Evolutionary conservation across 2,888 invertebrate genomes (phyloP), one percentile per base, ranked within the genome.

Genomic region (Himalopsyche japonica): DNA sequence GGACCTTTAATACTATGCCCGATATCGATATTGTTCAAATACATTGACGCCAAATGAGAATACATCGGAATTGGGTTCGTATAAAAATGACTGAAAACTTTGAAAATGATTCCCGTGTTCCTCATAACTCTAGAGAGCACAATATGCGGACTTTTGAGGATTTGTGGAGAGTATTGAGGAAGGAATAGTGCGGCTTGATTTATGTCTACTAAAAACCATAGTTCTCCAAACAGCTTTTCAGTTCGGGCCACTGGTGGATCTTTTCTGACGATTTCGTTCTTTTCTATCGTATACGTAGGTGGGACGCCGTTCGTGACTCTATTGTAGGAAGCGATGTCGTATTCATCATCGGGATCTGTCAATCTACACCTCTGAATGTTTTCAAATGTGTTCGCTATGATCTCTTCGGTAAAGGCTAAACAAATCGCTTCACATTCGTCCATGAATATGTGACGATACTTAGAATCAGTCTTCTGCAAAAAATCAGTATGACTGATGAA

Each of bases 121-220:
- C 90, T 87, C 88, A 90, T 89, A 1, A 90, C 89, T 86, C 89
- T 89, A 49, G 87, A 89, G 48, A 90, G 85, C 27, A 88, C 87
- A 1, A 90, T 82, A 7, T 88, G 87, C 3, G 90, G 89, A 5
- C 87, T 88, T 87, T 89, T 89, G 27, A 90, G 86, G 24, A 90
- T 82, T 24, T 87, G 82, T 0, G 89, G 89, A 1, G 89, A 89
- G 81, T 89, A 88, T 87, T 89, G 89, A n/a, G 90, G 90, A 32
- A 90, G 86, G 81, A 89, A 89, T 27, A 90, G 82, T 0, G 89
- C 88, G 1, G 90, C 89, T 88, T 90, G 90, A 83, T 90, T 90
- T 43, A 89, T 90, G 82, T 90, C 90, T 0, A 90, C 89, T 84
- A 90, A 87, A 87, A 89, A 90, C 90, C 90, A 90, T n/a, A 90